Evolutionary conservation across 2,888 invertebrate genomes (phyloP).

Genomic region (Mongoloraphidia duomilia): DNA sequence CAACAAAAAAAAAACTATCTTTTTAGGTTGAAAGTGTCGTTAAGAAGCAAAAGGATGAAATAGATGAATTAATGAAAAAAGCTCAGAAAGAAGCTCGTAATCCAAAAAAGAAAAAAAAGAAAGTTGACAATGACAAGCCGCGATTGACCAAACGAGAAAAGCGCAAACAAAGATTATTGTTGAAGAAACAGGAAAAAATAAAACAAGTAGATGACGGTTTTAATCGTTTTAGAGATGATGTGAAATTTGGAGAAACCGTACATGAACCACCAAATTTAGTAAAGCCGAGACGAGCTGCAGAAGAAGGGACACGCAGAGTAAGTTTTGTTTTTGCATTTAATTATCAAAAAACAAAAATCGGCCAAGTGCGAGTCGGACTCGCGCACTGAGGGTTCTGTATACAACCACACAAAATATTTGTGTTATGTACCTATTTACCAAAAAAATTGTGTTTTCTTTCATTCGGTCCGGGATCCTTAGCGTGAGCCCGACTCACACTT

Average conservation of each 20-base stretch:
- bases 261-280: slow-evolving; percentile 56
- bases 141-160: slow-evolving; percentile 39
- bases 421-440: no score
- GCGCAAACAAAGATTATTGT: slow-evolving; percentile 33
- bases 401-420: no score
- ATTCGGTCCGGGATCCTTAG: no score
- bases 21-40: slow-evolving; percentile 26
- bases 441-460: no score
- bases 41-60: slow-evolving; percentile 38
- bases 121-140: slow-evolving; percentile 17
- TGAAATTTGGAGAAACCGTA: slow-evolving; percentile 60
- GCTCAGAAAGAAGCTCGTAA: slow-evolving; percentile 20
- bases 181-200: slow-evolving; percentile 29
- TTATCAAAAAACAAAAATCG: no score
- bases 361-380: no score
- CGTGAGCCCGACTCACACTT: no score
- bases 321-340: slow-evolving; percentile 13
- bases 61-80: slow-evolving; percentile 34
- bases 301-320: slow-evolving; percentile 30
- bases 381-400: no score
- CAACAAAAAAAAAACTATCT: neutral
- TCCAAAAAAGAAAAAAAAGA: slow-evolving; percentile 24
- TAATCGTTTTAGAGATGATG: slow-evolving; percentile 38
- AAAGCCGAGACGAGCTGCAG: slow-evolving; percentile 34
- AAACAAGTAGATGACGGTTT: slow-evolving; percentile 32